Evolutionary conservation across 1,140 invertebrate species (phyloP).

Genomic region (Drosophila sproati): DNA sequence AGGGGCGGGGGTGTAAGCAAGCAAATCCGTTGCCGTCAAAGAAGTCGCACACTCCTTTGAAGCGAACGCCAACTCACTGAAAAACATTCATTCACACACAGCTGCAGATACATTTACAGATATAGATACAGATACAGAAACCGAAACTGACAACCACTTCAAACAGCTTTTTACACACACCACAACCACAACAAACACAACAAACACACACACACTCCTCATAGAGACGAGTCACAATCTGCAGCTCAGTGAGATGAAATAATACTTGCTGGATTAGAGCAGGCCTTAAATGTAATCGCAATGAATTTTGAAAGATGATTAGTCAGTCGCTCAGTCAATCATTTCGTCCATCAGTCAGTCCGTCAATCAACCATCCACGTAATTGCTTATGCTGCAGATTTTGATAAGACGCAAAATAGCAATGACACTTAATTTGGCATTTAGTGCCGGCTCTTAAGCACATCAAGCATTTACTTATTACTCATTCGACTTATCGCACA

Average conservation of each 20-base stretch:
- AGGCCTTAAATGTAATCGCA: conserved; percentile 67
- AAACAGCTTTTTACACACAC: conserved; percentile 47
- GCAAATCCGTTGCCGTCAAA: conserved; percentile 64
- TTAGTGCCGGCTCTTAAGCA: conserved; percentile 36
- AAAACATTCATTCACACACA: conserved; percentile 3
- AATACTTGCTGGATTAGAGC: conserved; percentile 59
- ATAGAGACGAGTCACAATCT: conserved; percentile 37
- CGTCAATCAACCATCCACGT: conserved; percentile 33
- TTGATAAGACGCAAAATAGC: conserved; percentile 24
- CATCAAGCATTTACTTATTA: not conserved
- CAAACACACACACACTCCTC: conserved; percentile 3
- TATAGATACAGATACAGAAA: conserved; percentile 39
- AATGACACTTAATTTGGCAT: conserved; percentile 54
- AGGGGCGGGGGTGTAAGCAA: conserved; percentile 14
- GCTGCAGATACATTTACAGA: conserved; percentile 22
- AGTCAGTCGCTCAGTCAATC: conserved; percentile 41
- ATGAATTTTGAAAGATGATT: conserved; percentile 75
- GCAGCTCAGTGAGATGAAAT: conserved; percentile 70
- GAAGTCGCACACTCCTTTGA: conserved; percentile 73
- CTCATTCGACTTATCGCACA: conserved; percentile 1
- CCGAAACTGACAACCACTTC: conserved; percentile 62
- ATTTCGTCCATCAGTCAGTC: conserved; percentile 21
- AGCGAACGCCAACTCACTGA: conserved; percentile 38
- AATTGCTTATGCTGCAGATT: conserved; percentile 40
- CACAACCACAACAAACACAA: conserved; percentile 16